These are phyloP conservation scores for Tachysurus vachellii DNA, from an alignment of 2,113 vertebrate species.

Conservation along the genomic window DNA sequence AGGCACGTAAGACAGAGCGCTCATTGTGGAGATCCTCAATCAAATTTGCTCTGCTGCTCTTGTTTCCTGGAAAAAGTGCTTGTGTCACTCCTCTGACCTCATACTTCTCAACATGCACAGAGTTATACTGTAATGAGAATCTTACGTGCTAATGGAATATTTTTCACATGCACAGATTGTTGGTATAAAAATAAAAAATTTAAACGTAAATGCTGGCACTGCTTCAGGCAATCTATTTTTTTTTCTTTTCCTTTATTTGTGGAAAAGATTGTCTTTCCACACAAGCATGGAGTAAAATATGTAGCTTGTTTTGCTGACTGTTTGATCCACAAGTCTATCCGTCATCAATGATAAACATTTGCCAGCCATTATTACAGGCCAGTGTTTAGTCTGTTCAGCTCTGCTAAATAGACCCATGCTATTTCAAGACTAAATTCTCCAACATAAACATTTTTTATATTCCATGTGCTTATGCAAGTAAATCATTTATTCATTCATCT, in stretches of 20 bases:
- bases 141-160: conserved; percentile 18
- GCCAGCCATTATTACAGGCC: background rate
- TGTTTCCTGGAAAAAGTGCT: conserved; percentile 38
- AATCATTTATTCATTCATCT: background rate
- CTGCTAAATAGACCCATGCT: conserved; percentile 3
- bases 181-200: background rate
- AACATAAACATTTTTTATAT: conserved; percentile 7
- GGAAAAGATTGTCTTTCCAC: conserved; percentile 19
- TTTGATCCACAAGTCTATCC: background rate
- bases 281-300: background rate
- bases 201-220: background rate
- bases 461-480: background rate
- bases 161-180: conserved; percentile 7
- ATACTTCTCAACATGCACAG: conserved; percentile 11
- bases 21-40: conserved; percentile 60
- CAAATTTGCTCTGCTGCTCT: conserved; percentile 50
- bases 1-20: conserved; percentile 53
- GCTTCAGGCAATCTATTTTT: background rate
- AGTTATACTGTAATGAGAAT: conserved; percentile 18
- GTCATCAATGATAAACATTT: background rate
- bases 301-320: background rate
- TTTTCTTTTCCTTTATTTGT: background rate
- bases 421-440: conserved; percentile 7
- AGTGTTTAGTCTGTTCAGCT: conserved; percentile 22
- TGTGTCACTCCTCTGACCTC: conserved; percentile 32